Evolutionary conservation across 1,140 invertebrate species (phyloP).

Genomic region (Colletes gigas): DNA sequence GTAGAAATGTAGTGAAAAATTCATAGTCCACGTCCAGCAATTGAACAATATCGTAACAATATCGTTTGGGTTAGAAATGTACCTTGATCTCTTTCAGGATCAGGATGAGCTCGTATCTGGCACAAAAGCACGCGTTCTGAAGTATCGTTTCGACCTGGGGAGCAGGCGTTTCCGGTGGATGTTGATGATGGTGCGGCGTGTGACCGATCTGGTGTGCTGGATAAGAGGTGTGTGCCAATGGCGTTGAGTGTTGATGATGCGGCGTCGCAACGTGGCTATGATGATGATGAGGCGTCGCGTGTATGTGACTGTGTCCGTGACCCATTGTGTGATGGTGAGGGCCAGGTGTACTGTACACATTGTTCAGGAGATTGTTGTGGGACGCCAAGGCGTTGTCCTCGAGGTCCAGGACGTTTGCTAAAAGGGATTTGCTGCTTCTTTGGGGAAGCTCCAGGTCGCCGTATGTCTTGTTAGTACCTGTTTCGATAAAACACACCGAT

Average conservation of each 20-base stretch:
- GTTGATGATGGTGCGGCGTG: conserved; percentile 80
- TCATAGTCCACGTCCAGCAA: too few species aligned
- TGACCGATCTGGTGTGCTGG: conserved; percentile 76
- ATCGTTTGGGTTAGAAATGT: too few species aligned
- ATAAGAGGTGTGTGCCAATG: conserved; percentile 75
- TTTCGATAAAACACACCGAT: neutral
- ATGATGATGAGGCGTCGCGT: conserved; percentile 79
- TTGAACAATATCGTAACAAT: too few species aligned
- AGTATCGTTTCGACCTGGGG: conserved; percentile 81
- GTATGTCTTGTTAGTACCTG: conserved; percentile 84
- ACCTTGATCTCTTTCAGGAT: conserved; percentile 97
- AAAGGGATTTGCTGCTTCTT: conserved; percentile 90
- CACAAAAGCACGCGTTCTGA: conserved; percentile 87
- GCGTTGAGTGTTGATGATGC: conserved; percentile 77
- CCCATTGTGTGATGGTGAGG: conserved; percentile 78
- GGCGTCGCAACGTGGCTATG: conserved; percentile 77
- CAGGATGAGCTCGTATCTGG: conserved; percentile 93
- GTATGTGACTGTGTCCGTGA: conserved; percentile 77
- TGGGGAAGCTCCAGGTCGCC: conserved; percentile 86
- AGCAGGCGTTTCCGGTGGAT: conserved; percentile 77
- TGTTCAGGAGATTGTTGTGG: conserved; percentile 80
- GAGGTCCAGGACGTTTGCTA: conserved; percentile 97
- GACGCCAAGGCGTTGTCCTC: conserved; percentile 86
- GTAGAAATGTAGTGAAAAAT: too few species aligned
- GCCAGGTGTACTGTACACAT: conserved; percentile 79